Evolutionary conservation across 2,113 vertebrate genomes (phyloP), one percentile per base, ranked within the genome.

Genomic region (Lagenorhynchus albirostris): DNA sequence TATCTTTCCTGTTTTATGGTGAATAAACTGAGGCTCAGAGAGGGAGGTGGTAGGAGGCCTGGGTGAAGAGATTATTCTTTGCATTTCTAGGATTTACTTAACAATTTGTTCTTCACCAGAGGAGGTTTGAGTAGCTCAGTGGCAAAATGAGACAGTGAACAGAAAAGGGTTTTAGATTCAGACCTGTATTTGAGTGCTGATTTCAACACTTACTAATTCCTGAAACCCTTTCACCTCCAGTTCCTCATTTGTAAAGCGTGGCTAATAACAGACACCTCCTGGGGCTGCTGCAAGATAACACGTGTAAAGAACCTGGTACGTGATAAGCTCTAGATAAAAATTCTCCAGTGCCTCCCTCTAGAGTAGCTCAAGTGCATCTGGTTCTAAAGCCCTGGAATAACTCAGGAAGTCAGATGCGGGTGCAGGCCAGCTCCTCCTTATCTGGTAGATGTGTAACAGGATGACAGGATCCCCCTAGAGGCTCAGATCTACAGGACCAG

Each of bases 201-300:
- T 92, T 94, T 98, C 79, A 95, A 41, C 90, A 84, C 91, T 92
- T 87, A 83, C 31, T 80, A 68, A 77, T 87, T 84, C 68, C 87
- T 92, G 38, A 92, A 90, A 92, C 38, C 17, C 21, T 94, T 62
- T 84, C 90, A 74, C 84, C 25, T 95, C 50, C 65, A 25, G 60
- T 92, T 95, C 92, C 94, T 98, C 85, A 96, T 96, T 95, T 96
- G 94, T 94, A 80, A 98, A 97, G 87, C 67, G 23, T 96, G 83
- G 50, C 87, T 95, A 87, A 79, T 90, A 90, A 73, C 63, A 90
- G 87, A 92, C 38, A 77, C 60, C 65, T 94, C 80, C 41, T 31
- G 13, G 29, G 68, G 20, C 31, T 79, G 82, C 26, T 50, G 50
- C 25, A 89, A 93, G 95, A 98, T 96, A 95, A 60, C 29, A 53